Evolutionary conservation across 1,140 invertebrate species (phyloP).

Genomic region (Achroia grisella): DNA sequence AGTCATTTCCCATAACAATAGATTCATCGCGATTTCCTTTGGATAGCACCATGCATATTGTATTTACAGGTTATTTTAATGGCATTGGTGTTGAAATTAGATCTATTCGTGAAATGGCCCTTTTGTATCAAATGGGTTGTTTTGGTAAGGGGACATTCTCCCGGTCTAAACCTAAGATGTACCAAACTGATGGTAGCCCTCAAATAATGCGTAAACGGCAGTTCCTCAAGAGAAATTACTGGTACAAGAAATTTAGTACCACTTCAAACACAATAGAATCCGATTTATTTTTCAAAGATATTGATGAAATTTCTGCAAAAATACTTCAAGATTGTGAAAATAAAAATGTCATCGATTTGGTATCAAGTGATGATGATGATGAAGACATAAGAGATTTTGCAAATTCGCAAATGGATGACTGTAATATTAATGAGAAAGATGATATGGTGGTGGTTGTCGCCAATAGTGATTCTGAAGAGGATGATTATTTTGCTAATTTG

Average conservation of each 20-base stretch:
- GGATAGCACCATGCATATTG: constrained; percentile 55
- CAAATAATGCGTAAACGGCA: constrained; percentile 74
- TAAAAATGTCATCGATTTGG: constrained; percentile 53
- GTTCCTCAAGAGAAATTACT: constrained; percentile 73
- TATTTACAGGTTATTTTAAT: constrained; percentile 78
- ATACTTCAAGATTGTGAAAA: constrained; percentile 41
- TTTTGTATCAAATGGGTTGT: constrained; percentile 80
- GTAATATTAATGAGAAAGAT: constrained; percentile 35
- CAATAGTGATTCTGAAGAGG: constrained; percentile 79
- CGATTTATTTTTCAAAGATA: constrained; percentile 44
- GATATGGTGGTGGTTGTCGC: constrained; percentile 75
- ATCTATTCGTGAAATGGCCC: constrained; percentile 75
- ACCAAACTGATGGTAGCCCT: constrained; percentile 51
- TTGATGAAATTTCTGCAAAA: constrained; percentile 36
- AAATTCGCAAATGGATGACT: constrained; percentile 14
- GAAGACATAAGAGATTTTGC: constrained; percentile 17
- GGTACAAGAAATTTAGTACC: constrained; percentile 70
- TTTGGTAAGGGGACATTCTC: constrained; percentile 84
- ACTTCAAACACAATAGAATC: constrained; percentile 35
- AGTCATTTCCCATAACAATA: constrained; percentile 36
- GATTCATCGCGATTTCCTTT: constrained; percentile 47
- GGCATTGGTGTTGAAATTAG: constrained; percentile 78
- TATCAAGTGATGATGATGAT: constrained; percentile 50
- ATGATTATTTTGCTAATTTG: constrained; percentile 78
- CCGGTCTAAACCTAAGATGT: constrained; percentile 74